Evolutionary conservation across 2,797 vertebrate species (phyloP), one percentile per base, ranked within the genome.

Genomic region (Clarias platycephalus): DNA sequence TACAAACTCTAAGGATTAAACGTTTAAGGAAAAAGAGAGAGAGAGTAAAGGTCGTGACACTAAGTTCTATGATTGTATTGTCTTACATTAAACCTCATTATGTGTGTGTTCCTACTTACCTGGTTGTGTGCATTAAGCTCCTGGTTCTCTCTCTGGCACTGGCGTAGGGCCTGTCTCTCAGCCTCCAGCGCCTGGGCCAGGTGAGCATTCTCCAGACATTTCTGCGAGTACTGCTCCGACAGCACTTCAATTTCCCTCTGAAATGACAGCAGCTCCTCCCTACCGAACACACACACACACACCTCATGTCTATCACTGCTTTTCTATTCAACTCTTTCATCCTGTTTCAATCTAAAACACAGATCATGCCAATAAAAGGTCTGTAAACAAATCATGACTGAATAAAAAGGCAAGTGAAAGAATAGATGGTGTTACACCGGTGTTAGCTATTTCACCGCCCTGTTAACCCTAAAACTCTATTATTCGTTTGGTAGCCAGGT

Each of bases 101-200:
- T 64, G 75, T 13, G 28, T 15, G 20, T 3, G 53, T 20, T 31
- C 9, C 22, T 66, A 26, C 9, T 87, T 81, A 96, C 95, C 95
- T 96, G 95, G 92, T 96, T 96, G 93, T 96, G 95, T 13, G 95
- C 94, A 24, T 96, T 96, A 83, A 96, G 95, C 91, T 96, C 95
- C 91, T 96, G 95, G 92, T 96, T 96, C 92, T 96, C 95, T 62
- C 95, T 91, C 91, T 96, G 95, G 90, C 95, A 96, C 91, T 96
- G 95, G 85, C 95, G 89, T 85, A 96, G 94, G 83, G 95, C 95
- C 89, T 96, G 95, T 83, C 95, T 93, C 92, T 96, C 95, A 2
- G 95, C 95, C 89, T 96, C 95, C 90, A 96, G 92, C 0, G 95
- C 95, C 91, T 96, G 95, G 55, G 94, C 94, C 86, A 96, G 93